Evolutionary conservation across 2,113 vertebrate genomes (phyloP), one percentile per base, ranked within the genome.

Genomic region (Myxocyprinus asiaticus): DNA sequence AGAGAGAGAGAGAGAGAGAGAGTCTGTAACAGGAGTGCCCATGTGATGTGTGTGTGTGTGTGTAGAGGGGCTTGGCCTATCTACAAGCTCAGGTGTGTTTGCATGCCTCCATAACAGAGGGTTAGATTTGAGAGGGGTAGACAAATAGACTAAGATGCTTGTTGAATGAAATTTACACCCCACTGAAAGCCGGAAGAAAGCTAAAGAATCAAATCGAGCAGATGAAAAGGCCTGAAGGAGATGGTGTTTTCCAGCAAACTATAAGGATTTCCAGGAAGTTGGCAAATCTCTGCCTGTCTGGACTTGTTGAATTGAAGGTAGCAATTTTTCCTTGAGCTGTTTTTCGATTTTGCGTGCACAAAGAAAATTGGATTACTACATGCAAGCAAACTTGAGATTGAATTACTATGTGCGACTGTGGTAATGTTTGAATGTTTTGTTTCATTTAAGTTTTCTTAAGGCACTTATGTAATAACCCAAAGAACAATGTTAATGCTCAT

Each of bases 81-180:
- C 68, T 82, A 82, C 79, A 47, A 79, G 83, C 87, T 88, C 91
- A 93, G 91, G 91, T 93, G 88, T 89, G 88, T 87, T 88, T 87
- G 76, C 81, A 81, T 48, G 71, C 63, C 17, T 69, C 48, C 51
- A 61, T 17, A 72, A 68, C 3, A 55, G 61, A 53, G 80, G 78
- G 81, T 9, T 44, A 76, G 51, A 14, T 42, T 4, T 58, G 65
- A 75, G 7, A 50, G 0, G 48, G 22, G 48, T 66, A 61, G 15
- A 17, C 5, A 72, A 58, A 86, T 50, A 81, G 55, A 78, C 12
- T 51, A 58, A 56, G 47, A 56, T 11, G n/a, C 59, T 55, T 4
- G 6, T 22, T 68, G 56, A 56, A 44, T 53, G 42, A 72, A 56
- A 51, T 65, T 7, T 55, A 51, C 12, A 55, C 15, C 33, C 14